Percentiles rank a stretch among this genome's conserved stretches.
phyloP scores from a whole-genome alignment of 2,113 vertebrate genomes.

The Cynocephalus volans region DNA sequence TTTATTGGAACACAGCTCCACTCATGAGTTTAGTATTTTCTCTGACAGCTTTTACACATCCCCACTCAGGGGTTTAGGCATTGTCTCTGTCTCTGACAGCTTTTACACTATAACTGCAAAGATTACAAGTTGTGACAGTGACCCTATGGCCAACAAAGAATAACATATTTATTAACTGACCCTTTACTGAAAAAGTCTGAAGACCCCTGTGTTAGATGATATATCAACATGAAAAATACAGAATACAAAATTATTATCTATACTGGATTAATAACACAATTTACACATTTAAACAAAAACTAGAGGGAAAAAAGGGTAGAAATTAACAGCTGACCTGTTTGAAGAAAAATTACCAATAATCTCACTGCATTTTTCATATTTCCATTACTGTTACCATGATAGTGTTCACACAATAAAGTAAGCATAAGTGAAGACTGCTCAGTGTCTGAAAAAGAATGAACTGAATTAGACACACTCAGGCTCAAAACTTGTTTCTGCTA shows the following conservation, averaged over 20 bases:
- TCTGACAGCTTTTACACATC: background rate
- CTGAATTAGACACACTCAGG: background rate
- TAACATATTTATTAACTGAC: background rate
- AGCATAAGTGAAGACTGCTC: background rate
- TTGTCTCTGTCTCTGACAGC: background rate
- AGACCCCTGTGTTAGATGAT: background rate
- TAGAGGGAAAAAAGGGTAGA: background rate
- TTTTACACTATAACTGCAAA: background rate
- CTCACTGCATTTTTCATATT: background rate
- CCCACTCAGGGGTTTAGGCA: too few species aligned
- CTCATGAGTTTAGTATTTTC: background rate
- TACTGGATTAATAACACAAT: slow-evolving; percentile 1
- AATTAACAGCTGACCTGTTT: background rate
- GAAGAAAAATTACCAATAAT: background rate
- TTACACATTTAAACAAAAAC: slow-evolving; percentile 33
- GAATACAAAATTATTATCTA: background rate
- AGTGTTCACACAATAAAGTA: background rate
- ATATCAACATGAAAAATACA: slow-evolving; percentile 40
- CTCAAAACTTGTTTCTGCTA: background rate
- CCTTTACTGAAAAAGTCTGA: background rate
- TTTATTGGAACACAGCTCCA: background rate
- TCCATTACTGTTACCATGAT: background rate
- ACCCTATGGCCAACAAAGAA: background rate
- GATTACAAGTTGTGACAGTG: background rate
- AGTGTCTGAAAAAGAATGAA: background rate